Percentiles rank a stretch among this genome's conserved stretches.
Conservation (phyloP, 2,797 vertebrate species). For the Xiphorhynchus erythropygius region DNA sequence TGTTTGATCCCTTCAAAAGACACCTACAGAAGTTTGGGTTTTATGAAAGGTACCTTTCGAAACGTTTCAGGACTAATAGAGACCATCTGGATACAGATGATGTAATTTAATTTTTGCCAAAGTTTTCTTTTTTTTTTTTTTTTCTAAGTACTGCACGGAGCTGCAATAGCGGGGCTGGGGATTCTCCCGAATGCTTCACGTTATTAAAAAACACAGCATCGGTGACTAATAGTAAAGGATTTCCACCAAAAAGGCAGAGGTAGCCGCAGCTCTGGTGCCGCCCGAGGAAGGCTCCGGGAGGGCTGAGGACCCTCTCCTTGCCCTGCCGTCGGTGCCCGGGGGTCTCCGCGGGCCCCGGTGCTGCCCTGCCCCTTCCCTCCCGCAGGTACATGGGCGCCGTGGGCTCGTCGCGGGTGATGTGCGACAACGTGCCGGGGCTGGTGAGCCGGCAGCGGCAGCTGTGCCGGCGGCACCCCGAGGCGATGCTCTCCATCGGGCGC, state of each 20-base stretch:
- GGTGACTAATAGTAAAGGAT: neutral
- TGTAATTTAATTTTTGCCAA: conserved; percentile 74
- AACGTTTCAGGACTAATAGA: conserved; percentile 74
- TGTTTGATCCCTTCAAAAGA: conserved; percentile 74
- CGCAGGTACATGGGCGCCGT: conserved; percentile 94
- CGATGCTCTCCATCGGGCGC: conserved; percentile 90
- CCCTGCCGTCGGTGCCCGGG: neutral
- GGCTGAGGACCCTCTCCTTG: neutral
- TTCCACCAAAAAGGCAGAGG: conserved; percentile 1
- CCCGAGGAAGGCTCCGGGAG: neutral
- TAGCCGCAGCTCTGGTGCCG: neutral
- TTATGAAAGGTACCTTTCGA: conserved; percentile 74
- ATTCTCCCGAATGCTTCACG: conserved; percentile 1
- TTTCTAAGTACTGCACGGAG: conserved; percentile 15
- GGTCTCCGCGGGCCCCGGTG: neutral
- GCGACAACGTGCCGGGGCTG: conserved; percentile 94
- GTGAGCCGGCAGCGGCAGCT: conserved; percentile 93
- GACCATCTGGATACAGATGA: conserved; percentile 79
- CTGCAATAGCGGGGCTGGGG: neutral
- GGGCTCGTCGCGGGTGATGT: conserved; percentile 91
- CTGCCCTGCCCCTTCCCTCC: conserved; percentile 28
- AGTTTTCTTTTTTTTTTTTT: neutral
- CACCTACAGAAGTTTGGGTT: conserved; percentile 72
- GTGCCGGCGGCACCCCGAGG: conserved; percentile 88
- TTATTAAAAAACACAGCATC: neutral